phyloP scores from a whole-genome alignment of 2,797 vertebrate genomes.

The Poeciliopsis presidionis region DNA sequence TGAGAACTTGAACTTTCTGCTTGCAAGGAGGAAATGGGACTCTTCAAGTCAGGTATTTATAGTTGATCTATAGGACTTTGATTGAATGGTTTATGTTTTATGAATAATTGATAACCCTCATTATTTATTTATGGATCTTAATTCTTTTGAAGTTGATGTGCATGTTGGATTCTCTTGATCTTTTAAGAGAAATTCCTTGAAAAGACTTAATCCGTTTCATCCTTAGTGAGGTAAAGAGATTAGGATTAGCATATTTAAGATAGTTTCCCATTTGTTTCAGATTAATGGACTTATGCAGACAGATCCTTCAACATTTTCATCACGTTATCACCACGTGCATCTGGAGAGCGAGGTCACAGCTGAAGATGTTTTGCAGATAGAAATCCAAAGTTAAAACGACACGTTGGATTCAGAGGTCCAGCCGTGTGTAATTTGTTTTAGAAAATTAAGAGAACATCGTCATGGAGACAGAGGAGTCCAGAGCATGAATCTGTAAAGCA shows the following conservation, averaged over 20 bases:
- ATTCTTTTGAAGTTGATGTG: neutral
- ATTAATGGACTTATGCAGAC: neutral
- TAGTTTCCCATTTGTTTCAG: neutral
- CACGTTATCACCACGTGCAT: neutral
- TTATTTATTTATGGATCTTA: neutral
- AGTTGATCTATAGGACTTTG: constrained; percentile 18
- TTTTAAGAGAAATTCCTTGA: neutral
- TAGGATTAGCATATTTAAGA: neutral
- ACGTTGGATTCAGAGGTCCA: neutral
- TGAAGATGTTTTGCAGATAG: neutral
- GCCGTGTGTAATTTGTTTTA: neutral
- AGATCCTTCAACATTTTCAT: neutral
- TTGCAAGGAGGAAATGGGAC: neutral
- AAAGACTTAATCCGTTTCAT: neutral
- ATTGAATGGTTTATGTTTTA: constrained; percentile 16
- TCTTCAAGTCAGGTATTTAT: neutral
- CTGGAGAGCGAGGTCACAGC: neutral
- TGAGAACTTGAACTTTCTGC: neutral
- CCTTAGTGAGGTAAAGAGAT: neutral
- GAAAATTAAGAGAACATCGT: neutral
- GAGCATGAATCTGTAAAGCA: neutral
- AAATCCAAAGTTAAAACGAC: neutral
- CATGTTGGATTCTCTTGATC: neutral
- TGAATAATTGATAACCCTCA: constrained; percentile 26
- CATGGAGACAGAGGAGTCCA: neutral